Evolutionary conservation across 2,888 invertebrate genomes (phyloP), one percentile per base, ranked within the genome.

Genomic region (Linyphia triangularis): DNA sequence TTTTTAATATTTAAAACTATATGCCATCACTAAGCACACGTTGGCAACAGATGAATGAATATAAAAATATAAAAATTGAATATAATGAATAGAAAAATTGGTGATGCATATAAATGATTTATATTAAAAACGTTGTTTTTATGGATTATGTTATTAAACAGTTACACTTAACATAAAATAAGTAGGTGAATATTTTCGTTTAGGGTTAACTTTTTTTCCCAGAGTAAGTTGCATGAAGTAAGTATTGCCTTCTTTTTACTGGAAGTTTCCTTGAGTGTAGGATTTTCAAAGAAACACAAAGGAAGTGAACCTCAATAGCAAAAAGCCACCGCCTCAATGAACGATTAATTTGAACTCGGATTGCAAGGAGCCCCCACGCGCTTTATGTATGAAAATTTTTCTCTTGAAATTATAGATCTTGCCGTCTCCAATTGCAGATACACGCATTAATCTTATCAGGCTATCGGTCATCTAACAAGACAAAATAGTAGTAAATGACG

Each of bases 401-500:
- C 28, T 57, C 57, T 51, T 63, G 33, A 82, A 82, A 82, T 82
- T 72, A 82, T 43, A 82, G 70, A 82, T 59, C 61, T 30, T 24
- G 63, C 19, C 63, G 30, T 65, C 22, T 51, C 79, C 69, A 70
- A 81, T 83, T 43, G 51, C 73, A 65, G 83, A 30, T n/a, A 51
- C 51, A 26, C 30, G 43, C 73, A 83, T 83, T 83, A 65, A 73
- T 83, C 83, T 63, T 83, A 22, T 28, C 61, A 16, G 26, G 10
- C 65, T 43, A 72, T 82, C 82, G 70, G 22, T 82, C 72, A 83
- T 63, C 33, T 51, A 69, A 37, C 69, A 57, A 69, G 79, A 81
- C 69, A 30, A 72, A 73, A 63, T 83, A 72, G 65, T 59, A 33
- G 19, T 83, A 73, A 83, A 83, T 82, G 83, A 83, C 37, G 51